Conservation (phyloP, 2,888 invertebrate genomes). For the Cistogaster globosa region DNA sequence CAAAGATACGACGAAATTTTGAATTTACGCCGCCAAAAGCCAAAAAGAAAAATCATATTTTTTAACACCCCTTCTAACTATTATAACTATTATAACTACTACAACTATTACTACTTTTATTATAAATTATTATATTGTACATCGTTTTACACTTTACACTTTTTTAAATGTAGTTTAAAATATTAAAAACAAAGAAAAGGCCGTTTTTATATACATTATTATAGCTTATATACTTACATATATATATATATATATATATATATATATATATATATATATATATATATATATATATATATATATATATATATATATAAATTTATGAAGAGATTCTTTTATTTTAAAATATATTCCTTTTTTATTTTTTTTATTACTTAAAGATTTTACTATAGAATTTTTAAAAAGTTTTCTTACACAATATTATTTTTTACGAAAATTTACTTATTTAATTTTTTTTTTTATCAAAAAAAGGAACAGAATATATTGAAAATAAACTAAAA, state of each 20-base stretch:
- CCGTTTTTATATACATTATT: slow-evolving; percentile 68
- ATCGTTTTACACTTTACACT: slow-evolving; percentile 72
- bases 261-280: slow-evolving; percentile 57
- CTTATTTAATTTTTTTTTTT: slow-evolving; percentile 60
- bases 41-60: slow-evolving; percentile 70
- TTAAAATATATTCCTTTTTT: slow-evolving; percentile 59
- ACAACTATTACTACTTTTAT: slow-evolving; percentile 68
- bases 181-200: slow-evolving; percentile 61
- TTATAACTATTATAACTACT: slow-evolving; percentile 63
- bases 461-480: slow-evolving; percentile 53
- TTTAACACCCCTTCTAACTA: slow-evolving; percentile 67
- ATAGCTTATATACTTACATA: slow-evolving; percentile 62
- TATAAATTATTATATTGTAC: slow-evolving; percentile 72
- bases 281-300: slow-evolving; percentile 46
- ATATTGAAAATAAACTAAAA: slow-evolving; percentile 40
- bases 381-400: slow-evolving; percentile 60
- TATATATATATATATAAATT: slow-evolving; percentile 56
- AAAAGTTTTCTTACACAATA: slow-evolving; percentile 56
- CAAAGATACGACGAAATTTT: slow-evolving; percentile 72
- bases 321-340: slow-evolving; percentile 66
- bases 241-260: slow-evolving; percentile 40
- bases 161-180: slow-evolving; percentile 69
- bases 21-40: slow-evolving; percentile 72
- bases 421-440: slow-evolving; percentile 63
- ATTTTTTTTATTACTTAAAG: slow-evolving; percentile 59